Evolutionary conservation across 2,113 vertebrate species (phyloP).

Genomic region (Bettongia penicillata): DNA sequence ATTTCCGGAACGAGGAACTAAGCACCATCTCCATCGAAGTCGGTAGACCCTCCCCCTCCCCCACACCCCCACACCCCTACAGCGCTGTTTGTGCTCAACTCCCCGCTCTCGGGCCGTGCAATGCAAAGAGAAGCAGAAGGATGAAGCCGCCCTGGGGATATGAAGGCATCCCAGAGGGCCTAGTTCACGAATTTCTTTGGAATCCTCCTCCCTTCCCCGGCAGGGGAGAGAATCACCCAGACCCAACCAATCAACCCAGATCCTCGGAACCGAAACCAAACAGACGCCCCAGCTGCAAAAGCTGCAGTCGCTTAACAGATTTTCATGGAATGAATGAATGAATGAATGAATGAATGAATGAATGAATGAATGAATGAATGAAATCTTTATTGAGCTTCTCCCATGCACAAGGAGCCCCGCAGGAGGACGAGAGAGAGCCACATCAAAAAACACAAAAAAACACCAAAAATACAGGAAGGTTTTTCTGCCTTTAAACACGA

Average conservation of each 20-base stretch:
- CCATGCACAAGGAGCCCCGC: neutral
- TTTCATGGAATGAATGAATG: neutral
- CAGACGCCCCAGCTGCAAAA: neutral
- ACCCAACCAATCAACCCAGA: neutral
- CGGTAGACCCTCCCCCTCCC: neutral
- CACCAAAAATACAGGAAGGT: too few species aligned
- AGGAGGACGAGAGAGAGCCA: neutral
- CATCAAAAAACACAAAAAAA: neutral
- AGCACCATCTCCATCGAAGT: neutral
- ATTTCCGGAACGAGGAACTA: fast-evolving
- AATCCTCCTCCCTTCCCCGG: neutral
- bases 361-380: too few species aligned
- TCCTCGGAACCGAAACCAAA: neutral
- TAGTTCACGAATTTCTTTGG: neutral
- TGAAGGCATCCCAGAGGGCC: too few species aligned
- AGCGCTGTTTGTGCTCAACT: too few species aligned
- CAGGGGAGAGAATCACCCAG: neutral
- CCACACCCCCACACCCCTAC: neutral
- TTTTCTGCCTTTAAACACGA: too few species aligned
- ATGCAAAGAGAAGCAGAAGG: neutral
- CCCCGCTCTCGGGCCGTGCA: fast-evolving
- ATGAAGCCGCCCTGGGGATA: neutral
- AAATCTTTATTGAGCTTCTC: neutral
- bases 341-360: too few species aligned
- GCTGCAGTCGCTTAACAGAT: neutral